Base-by-base conservation (phyloP, 2,888 invertebrate genomes). In the Iselma pallidipennis region DNA sequence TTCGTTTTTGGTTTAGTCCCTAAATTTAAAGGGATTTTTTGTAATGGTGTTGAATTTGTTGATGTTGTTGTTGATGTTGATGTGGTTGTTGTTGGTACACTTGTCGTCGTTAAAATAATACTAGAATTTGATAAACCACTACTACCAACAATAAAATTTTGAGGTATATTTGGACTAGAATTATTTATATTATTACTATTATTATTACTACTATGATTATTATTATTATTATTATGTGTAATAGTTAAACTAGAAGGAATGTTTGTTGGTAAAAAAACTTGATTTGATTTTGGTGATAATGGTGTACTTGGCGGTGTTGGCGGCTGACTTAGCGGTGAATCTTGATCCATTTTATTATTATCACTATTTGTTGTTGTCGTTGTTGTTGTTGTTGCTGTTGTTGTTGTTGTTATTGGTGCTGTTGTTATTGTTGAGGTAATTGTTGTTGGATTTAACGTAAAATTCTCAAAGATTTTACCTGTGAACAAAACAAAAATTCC, bases 221-320 rank as follows among this genome's bases (percentile, higher is more conserved):
- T 37, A 37, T 37, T 37, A 37, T 16, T 37, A 37, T 16, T 14
- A 57, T 73, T 65, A 65, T 75, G 75, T 23, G 76, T 74, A 61
- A 76, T 74, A 31, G 72, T 76, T 63, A 77, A 67, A 60, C 74
- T 77, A 54, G 75, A 70, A 65, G 54, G 50, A 62, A 63, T 63
- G 68, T 65, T 49, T 55, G 72, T 66, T 57, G 67, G 9, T 37
- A 37, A 9, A 37, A 37, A 37, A 37, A 16, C 16, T 37, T 37
- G 37, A 37, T 37, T 37, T 6, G 74, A 71, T 70, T 78, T 80
- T 7, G 83, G 83, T 2, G 82, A 81, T 28, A 82, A 75, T 23
- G 84, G 83, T 2, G 83, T 83, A 59, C 82, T 80, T n/a, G 84
- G 84, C 2, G 83, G 83, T 19, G 84, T 84, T 10, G 84, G 83